Evolutionary conservation across 2,888 invertebrate genomes (phyloP).

Genomic region (Mechanitis messenoides): DNA sequence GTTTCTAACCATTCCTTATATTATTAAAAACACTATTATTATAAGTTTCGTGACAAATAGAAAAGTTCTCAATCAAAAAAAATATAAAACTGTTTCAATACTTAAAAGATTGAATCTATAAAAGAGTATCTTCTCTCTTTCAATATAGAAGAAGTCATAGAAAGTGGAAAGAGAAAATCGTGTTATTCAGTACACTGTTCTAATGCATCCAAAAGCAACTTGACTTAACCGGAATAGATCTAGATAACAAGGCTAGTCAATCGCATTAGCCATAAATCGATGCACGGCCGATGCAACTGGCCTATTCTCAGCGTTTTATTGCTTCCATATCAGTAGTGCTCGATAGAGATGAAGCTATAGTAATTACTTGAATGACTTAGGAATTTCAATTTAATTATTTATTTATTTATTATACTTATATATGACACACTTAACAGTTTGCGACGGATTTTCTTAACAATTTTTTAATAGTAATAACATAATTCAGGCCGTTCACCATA

Average conservation of each 20-base stretch:
- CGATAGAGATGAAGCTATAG: conserved; percentile 21
- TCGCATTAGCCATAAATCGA: conserved; percentile 54
- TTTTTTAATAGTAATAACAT: too few relatives aligned
- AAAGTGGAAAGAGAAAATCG: conserved; percentile 14
- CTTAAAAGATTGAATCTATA: neutral
- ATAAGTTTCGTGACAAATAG: too few relatives aligned
- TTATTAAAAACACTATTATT: too few relatives aligned
- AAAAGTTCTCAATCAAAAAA: too few relatives aligned
- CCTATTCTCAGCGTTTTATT: conserved; percentile 26
- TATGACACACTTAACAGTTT: too few relatives aligned
- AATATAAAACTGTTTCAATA: too few relatives aligned
- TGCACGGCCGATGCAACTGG: conserved; percentile 24
- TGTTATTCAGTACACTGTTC: conserved; percentile 15
- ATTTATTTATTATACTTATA: too few relatives aligned
- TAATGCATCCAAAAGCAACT: conserved; percentile 32
- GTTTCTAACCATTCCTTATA: conserved; percentile 7
- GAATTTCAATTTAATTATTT: too few relatives aligned
- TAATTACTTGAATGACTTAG: conserved; percentile 3
- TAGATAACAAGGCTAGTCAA: conserved; percentile 49
- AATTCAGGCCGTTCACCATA: too few relatives aligned
- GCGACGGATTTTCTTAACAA: too few relatives aligned
- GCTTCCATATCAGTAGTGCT: conserved; percentile 19
- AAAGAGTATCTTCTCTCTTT: neutral
- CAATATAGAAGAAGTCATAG: neutral
- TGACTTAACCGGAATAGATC: conserved; percentile 49